phyloP scores from a whole-genome alignment of 2,113 vertebrate genomes.

The Origma solitaria region DNA sequence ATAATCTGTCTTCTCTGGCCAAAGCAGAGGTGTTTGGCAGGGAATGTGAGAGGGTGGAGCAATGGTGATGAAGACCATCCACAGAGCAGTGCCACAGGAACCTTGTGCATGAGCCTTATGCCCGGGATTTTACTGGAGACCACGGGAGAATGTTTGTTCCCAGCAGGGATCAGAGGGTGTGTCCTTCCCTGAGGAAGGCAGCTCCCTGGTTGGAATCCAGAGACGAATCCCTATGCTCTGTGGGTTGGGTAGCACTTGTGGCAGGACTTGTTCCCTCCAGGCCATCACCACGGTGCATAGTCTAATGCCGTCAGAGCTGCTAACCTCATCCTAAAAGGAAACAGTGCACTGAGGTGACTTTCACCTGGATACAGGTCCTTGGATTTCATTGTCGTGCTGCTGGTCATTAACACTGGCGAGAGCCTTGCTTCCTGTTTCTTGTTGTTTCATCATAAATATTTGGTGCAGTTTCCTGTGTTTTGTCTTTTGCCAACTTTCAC shows the following conservation, averaged over 20 bases:
- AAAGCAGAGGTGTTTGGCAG: background rate
- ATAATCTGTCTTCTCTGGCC: background rate
- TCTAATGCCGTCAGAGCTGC: background rate
- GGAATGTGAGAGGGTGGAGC: background rate
- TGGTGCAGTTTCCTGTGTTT: background rate
- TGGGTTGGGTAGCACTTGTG: background rate
- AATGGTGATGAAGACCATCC: background rate
- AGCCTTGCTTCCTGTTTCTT: background rate
- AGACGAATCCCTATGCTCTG: rapidly evolving
- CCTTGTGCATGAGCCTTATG: background rate
- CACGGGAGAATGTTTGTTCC: background rate
- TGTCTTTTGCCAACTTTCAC: background rate
- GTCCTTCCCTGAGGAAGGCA: background rate
- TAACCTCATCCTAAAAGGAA: background rate
- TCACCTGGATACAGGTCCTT: background rate
- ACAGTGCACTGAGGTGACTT: background rate
- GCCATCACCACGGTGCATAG: background rate
- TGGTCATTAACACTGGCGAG: background rate
- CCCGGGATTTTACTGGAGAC: background rate
- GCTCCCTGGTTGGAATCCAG: background rate
- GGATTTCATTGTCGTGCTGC: background rate
- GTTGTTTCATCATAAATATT: background rate
- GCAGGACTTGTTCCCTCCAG: background rate
- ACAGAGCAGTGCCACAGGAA: background rate
- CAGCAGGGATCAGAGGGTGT: background rate